Evolutionary conservation across 37 sponge, comb jelly and placozoan species (phyloP).

Genomic region (Oopsacas minuta): DNA sequence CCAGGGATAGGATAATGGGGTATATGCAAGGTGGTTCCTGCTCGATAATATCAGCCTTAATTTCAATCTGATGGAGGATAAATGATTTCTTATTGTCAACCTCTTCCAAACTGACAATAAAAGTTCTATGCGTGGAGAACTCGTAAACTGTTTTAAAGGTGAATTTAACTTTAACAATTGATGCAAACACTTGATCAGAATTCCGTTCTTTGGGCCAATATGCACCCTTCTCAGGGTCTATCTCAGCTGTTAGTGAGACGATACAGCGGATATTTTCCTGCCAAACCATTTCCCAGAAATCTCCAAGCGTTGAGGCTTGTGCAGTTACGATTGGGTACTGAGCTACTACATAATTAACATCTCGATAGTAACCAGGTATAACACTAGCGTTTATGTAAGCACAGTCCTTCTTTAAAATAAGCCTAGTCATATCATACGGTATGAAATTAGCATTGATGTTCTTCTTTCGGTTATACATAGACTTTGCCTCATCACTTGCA

Average conservation of each 20-base stretch:
- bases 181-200: neutral
- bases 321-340: neutral
- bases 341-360: neutral
- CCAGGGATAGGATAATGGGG: neutral
- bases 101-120: neutral
- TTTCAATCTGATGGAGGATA: neutral
- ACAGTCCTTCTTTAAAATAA: neutral
- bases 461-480: neutral
- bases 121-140: neutral
- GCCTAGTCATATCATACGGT: neutral
- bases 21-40: neutral
- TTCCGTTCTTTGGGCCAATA: neutral
- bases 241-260: neutral
- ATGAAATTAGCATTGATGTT: neutral
- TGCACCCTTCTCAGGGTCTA: neutral
- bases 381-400: neutral
- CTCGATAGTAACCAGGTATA: neutral
- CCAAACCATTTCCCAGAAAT: constrained; percentile 19
- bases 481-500: neutral
- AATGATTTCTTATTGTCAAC: neutral
- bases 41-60: neutral
- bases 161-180: neutral
- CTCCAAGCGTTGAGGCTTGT: neutral
- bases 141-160: neutral
- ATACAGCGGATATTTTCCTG: constrained; percentile 10